Base-by-base conservation (phyloP, 2,797 vertebrate species). In the Tragelaphus eurycerus region DNA sequence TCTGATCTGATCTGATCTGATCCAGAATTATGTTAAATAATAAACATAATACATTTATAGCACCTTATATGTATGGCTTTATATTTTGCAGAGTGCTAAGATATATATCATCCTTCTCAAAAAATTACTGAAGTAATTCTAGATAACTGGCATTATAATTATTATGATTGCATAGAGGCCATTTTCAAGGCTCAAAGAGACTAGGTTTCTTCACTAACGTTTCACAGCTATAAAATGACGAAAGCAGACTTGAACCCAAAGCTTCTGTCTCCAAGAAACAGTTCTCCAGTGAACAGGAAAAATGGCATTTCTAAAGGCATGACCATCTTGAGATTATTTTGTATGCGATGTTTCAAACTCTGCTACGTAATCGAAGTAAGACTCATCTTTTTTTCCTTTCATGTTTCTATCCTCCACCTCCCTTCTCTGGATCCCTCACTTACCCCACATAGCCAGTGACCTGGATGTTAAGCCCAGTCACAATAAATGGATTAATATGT, bases 201-300 rank as follows among this genome's bases (percentile, higher is more conserved):
- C 0, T 4, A 0, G 2, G 10, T 29, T 52, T 46, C n/a, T 82
- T 55, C 34, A 4, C 19, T 50, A 14, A 16, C 4, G 9, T 29
- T n/a, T 84, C 46, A 48, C 11, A 57, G 31, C 15, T n/a, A 62
- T 34, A 7, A 67, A 54, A 46, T 12, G 54, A 74, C 31, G 23
- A 50, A 78, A 86, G 10, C 3, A 31, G 27, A 17, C 6, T 6
- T 29, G 27, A 38, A 16, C 14, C 34, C 29, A 54, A 11, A 43
- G 17, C 38, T 67, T 46, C 38, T 31, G 29, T 64, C 38, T 64
- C 17, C 4, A 76, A 48, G 6, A 50, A 55, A 23, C 59, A 14
- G 16, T 55, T 71, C 21, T 64, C 55, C 31, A 64, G 23, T 67
- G 15, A 82, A 59, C 5, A 71, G 60, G 19, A 54, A 76, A 74